Base-by-base conservation (phyloP, 23 tunicate genomes). In the Trididemnum nubilum region DNA sequence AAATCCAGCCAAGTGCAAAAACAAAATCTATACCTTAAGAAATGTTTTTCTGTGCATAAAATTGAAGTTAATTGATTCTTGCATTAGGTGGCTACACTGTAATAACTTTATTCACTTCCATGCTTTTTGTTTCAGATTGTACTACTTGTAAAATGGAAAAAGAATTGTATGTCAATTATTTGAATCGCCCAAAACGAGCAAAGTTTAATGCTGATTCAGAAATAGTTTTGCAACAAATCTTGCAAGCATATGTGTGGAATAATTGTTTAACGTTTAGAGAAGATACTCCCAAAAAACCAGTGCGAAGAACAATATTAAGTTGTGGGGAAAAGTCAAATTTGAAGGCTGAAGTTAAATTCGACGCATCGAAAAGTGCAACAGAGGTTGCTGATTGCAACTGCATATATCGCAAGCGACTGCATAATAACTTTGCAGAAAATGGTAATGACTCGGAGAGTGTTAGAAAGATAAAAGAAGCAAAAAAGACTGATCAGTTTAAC, bases 111-210 rank as follows among this genome's bases (percentile, higher is more conserved):
- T n/a, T n/a, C n/a, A n/a, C n/a, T n/a, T n/a, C n/a, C n/a, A n/a
- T n/a, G n/a, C n/a, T n/a, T n/a, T n/a, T n/a, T n/a, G n/a, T n/a
- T n/a, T n/a, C n/a, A n/a, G n/a, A n/a, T n/a, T n/a, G n/a, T n/a
- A n/a, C n/a, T 44, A 44, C n/a, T 67, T 67, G 31, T 12, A 33
- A 30, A 2, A 67, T 67, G 74, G 74, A 67, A 4, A 31, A 38
- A 7, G 25, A 33, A 12, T 24, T 61, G 38, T 67, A 67, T 67
- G 74, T 67, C 7, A 67, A 67, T 7, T 67, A 67, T 67, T 67
- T 67, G 25, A 67, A 67, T 67, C 74, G 22, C 3, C 74, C 74
- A 32, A 67, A 67, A 67, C 12, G 74, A 67, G 74, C 74, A 31
- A 67, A 33, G 22, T 67, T 30, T n/a, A 33, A 33, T 30, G 37